Evolutionary conservation across 2,797 vertebrate species (phyloP).

Genomic region (Tachyglossus aculeatus): DNA sequence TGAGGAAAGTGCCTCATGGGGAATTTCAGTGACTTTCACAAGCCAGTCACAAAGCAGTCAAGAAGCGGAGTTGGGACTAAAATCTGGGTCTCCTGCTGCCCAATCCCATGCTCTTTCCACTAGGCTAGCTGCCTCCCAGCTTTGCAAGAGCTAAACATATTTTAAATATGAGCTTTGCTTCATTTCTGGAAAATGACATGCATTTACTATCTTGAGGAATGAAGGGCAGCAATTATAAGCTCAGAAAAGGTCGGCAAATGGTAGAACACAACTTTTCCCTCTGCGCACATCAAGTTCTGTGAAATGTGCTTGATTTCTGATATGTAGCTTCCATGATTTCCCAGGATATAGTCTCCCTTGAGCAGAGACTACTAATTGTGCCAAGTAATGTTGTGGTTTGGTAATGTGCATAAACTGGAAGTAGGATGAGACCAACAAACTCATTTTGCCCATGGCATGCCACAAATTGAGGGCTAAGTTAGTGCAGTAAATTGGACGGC

Average conservation of each 20-base stretch:
- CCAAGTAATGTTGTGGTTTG: constrained; percentile 36
- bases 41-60: too few species aligned
- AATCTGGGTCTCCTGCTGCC: too few species aligned
- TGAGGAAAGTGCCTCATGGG: too few species aligned
- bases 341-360: background rate
- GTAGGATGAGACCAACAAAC: constrained; percentile 34
- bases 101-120: too few species aligned
- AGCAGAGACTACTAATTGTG: background rate
- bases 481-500: background rate
- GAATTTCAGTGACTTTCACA: too few species aligned
- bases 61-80: too few species aligned
- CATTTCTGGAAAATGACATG: too few species aligned
- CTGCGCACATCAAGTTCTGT: background rate
- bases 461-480: constrained; percentile 40
- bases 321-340: background rate
- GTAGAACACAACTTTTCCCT: background rate
- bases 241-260: background rate
- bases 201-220: background rate
- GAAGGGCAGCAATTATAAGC: background rate
- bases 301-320: constrained; percentile 16
- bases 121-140: too few species aligned
- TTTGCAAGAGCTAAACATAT: too few species aligned
- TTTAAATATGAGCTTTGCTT: too few species aligned
- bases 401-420: constrained; percentile 8
- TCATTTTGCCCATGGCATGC: constrained; percentile 20